Evolutionary conservation across 2,888 invertebrate species (phyloP).

Genomic region (Galerucella nymphaeae): DNA sequence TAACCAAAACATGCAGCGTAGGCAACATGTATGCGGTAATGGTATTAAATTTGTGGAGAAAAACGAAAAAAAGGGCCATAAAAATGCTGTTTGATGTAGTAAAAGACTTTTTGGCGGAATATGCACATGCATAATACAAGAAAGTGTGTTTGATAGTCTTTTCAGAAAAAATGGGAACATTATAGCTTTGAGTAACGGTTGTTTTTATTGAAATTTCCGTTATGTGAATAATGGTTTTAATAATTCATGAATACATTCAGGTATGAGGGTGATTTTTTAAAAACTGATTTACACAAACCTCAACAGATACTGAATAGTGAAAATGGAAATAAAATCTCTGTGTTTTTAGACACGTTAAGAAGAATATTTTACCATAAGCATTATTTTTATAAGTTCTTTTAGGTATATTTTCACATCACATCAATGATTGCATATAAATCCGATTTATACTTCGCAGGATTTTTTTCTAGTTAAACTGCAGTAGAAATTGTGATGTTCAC

Average conservation of each 20-base stretch:
- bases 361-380: too few relatives aligned
- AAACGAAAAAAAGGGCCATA: conserved; percentile 21
- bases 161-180: conserved; percentile 3
- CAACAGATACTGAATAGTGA: too few relatives aligned
- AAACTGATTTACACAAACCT: not conserved
- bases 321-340: too few relatives aligned
- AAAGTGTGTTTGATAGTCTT: conserved; percentile 15
- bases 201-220: conserved; percentile 11
- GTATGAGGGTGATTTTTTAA: not conserved
- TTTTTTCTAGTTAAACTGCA: conserved; percentile 1
- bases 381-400: too few relatives aligned
- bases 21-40: conserved; percentile 11
- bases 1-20: not conserved
- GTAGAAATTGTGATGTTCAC: conserved; percentile 1
- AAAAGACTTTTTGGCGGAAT: conserved; percentile 14
- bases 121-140: conserved; percentile 29
- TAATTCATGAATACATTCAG: not conserved
- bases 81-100: conserved; percentile 23
- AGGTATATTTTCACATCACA: not conserved
- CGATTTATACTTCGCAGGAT: not conserved
- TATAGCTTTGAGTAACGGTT: conserved; percentile 10
- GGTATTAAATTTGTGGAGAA: conserved; percentile 11
- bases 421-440: not conserved
- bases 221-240: conserved; percentile 2
- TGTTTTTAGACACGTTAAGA: too few relatives aligned